Conservation (phyloP, 2,797 vertebrate species). For the Danio jaintianensis region DNA sequence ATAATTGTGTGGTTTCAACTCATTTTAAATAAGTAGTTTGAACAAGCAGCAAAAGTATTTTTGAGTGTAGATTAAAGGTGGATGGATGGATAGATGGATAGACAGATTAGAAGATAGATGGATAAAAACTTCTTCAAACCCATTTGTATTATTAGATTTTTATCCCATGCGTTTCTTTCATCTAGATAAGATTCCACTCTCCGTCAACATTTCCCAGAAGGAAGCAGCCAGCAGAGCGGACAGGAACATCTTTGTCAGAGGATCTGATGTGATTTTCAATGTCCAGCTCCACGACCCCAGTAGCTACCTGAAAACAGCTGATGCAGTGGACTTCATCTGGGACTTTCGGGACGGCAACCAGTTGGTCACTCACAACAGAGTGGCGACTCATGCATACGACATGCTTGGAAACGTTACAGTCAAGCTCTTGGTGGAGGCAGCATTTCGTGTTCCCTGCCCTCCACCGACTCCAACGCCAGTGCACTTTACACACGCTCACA, state of each 20-base stretch:
- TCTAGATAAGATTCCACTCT: conserved; percentile 89
- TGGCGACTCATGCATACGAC: conserved; percentile 79
- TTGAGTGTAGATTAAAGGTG: no score
- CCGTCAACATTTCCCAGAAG: conserved; percentile 88
- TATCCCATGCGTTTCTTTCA: background rate
- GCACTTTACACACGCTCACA: conserved; percentile 49
- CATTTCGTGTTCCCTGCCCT: conserved; percentile 82
- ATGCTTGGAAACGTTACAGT: conserved; percentile 81
- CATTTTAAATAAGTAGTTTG: no score
- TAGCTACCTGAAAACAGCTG: conserved; percentile 85
- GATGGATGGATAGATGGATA: no score
- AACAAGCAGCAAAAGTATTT: no score
- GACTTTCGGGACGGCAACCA: conserved; percentile 88
- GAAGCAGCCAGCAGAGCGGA: conserved; percentile 83
- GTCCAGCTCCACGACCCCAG: conserved; percentile 91
- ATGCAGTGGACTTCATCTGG: conserved; percentile 87
- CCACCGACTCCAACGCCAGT: conserved; percentile 68
- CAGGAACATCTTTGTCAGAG: conserved; percentile 85
- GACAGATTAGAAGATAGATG: no score
- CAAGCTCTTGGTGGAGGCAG: conserved; percentile 87
- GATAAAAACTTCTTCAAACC: no score
- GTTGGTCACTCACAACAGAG: conserved; percentile 80
- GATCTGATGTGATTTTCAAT: conserved; percentile 83
- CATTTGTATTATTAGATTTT: background rate
- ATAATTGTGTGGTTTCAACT: no score